Evolutionary conservation across 2,888 invertebrate genomes (phyloP), one percentile per base, ranked within the genome.

Genomic region (Didymodactylos carnosus): DNA sequence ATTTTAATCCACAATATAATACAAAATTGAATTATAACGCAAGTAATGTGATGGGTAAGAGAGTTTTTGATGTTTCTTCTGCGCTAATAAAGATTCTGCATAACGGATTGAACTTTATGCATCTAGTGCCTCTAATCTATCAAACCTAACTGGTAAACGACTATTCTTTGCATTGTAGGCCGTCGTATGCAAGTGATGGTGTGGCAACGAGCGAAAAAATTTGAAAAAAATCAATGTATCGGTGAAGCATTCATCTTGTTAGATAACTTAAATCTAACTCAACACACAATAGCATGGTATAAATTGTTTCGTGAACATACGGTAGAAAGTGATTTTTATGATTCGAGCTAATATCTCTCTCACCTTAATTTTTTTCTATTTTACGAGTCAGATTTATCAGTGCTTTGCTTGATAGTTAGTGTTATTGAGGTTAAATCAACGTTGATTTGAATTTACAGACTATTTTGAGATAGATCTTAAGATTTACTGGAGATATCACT

Each of bases 171-270:
- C n/a, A 27, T 19, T 53, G 41, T 7, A 35, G 29, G 41, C 41
- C 35, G 6, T 23, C 53, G 29, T 53, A 76, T 78, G 16, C 77
- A 83, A 83, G 79, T 92, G 72, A 92, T 92, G 90, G 87, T 94
- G 70, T 94, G 93, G 92, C 91, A 92, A 81, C 88, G 90, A 76
- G 91, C 91, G 80, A 91, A 91, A 83, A 92, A 92, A 81, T 81
- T 82, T 75, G 81, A 81, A 73, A 81, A 80, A 76, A 82, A 81
- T 75, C 84, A 84, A 74, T 86, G 86, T 27, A 85, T 93, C 51
- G 92, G 93, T 16, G 92, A 92, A 69, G 90, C 89, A 0, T 91
- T 92, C 84, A 88, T 94, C 77, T 88, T 89, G 77, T 86, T 94
- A 77, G 91, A 92, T 83, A 88, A 88, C 79, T 85, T 93, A 75